These are phyloP conservation scores for Heliconius himera DNA, from an alignment of 1,140 invertebrate genomes.

Conservation along the genomic window DNA sequence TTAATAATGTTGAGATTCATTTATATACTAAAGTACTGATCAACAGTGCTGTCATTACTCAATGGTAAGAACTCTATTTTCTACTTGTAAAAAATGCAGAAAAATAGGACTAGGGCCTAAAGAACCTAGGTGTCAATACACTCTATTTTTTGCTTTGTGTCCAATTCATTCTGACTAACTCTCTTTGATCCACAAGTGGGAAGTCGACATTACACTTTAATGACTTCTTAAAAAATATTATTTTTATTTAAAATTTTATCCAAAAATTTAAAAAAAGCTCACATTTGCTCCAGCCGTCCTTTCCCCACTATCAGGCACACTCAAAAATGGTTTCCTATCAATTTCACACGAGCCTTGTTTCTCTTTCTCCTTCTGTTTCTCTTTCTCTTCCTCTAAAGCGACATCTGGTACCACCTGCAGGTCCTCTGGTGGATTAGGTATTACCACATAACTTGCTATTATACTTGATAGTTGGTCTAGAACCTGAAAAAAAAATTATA, in stretches of 20 bases:
- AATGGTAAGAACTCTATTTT: too few species aligned
- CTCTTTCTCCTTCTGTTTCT: conserved; percentile 34
- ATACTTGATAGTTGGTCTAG: conserved; percentile 76
- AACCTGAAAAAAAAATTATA: conserved; percentile 51
- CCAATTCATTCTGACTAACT: too few species aligned
- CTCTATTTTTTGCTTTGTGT: too few species aligned
- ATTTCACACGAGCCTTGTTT: conserved; percentile 43
- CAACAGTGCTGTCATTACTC: too few species aligned
- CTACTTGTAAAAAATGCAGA: too few species aligned
- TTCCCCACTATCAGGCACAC: conserved; percentile 58
- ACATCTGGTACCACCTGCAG: conserved; percentile 77
- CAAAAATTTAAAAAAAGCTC: conserved; percentile 36
- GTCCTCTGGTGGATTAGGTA: conserved; percentile 71
- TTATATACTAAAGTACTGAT: too few species aligned
- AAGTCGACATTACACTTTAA: too few species aligned
- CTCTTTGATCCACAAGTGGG: too few species aligned
- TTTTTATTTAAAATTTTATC: too few species aligned
- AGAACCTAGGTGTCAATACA: too few species aligned
- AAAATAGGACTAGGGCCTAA: too few species aligned
- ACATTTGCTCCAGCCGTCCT: conserved; percentile 63
- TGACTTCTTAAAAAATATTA: not conserved
- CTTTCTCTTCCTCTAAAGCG: conserved; percentile 63
- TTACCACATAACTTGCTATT: conserved; percentile 67
- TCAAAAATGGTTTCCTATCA: conserved; percentile 58
- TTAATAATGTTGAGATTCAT: too few species aligned